Base-by-base conservation (phyloP, 2,888 invertebrate genomes). In the Malthinus seriepunctatus region DNA sequence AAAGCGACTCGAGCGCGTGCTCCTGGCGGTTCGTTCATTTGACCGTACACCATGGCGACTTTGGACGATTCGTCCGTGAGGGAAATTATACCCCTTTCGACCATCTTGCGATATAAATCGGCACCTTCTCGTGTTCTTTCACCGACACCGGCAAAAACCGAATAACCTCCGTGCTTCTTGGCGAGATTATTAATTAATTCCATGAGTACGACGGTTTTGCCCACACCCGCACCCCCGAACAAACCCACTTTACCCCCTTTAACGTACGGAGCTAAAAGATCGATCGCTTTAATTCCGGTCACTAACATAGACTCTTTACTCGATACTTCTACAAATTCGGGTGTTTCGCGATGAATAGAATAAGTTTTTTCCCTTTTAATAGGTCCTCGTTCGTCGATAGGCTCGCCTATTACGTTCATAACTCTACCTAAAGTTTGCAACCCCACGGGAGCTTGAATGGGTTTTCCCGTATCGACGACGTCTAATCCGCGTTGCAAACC, bases 21-120 rank as follows among this genome's bases (percentile, higher is more conserved):
- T 53, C 95, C 95, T 64, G 95, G 95, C 3, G 95, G 95, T 80
- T 96, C 95, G 80, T 96, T 95, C 95, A 95, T 95, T 80, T 95
- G 95, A 63, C 95, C 95, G 78, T 95, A 96, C 56, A 95, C 95
- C 54, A 95, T 83, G 3, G 94, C 89, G 78, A 93, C 93, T 84
- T 95, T 91, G 8, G 91, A 91, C 45, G 86, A 86, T 74, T 89
- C 87, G 73, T 90, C 90, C 75, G 90, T 91, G 38, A 93, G 79
- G 56, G 89, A 93, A 76, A 95, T 95, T 73, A 96, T 95, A 60
- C 94, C 94, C 50, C 90, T 88, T 69, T 93, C 93, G 79, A 95
- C 95, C 95, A 95, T 96, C 80, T 95, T 95, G 78, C 95, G 88
- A 81, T 95, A 96, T 69, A 95, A 83, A 80, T 95, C 95, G 77